Conservation (phyloP, 2,888 invertebrate genomes). For the Drosophila longiperda region DNA sequence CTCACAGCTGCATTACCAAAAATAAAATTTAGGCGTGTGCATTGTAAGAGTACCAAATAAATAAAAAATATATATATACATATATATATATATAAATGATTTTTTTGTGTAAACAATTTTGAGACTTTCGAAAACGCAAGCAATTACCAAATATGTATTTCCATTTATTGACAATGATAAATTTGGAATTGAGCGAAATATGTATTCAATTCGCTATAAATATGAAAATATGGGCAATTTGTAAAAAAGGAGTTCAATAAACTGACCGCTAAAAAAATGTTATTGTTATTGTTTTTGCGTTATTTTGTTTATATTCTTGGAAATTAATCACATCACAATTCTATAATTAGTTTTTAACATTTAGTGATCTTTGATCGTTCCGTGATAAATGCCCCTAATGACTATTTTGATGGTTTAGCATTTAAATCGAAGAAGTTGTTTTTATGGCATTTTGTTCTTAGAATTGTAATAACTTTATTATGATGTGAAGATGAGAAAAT, state of each 20-base stretch:
- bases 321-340: constrained; percentile 42
- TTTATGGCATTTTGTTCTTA: too few relatives aligned
- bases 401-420: background rate
- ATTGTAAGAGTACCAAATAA: constrained; percentile 5
- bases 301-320: constrained; percentile 11
- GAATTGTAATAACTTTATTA: background rate
- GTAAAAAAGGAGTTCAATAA: constrained; percentile 32
- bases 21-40: constrained; percentile 36
- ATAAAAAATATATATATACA: background rate
- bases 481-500: background rate
- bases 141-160: constrained; percentile 30
- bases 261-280: constrained; percentile 22
- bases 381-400: background rate
- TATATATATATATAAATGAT: background rate
- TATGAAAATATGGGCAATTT: constrained; percentile 41
- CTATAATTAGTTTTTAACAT: constrained; percentile 23
- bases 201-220: constrained; percentile 32
- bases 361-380: constrained; percentile 30
- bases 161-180: constrained; percentile 54
- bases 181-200: constrained; percentile 46
- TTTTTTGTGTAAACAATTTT: constrained; percentile 37
- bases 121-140: constrained; percentile 18
- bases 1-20: constrained; percentile 3
- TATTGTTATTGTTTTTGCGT: constrained; percentile 15
- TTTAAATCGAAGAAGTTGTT: background rate